Base-by-base conservation (phyloP, 1,140 invertebrate genomes). In the Agrilus planipennis region DNA sequence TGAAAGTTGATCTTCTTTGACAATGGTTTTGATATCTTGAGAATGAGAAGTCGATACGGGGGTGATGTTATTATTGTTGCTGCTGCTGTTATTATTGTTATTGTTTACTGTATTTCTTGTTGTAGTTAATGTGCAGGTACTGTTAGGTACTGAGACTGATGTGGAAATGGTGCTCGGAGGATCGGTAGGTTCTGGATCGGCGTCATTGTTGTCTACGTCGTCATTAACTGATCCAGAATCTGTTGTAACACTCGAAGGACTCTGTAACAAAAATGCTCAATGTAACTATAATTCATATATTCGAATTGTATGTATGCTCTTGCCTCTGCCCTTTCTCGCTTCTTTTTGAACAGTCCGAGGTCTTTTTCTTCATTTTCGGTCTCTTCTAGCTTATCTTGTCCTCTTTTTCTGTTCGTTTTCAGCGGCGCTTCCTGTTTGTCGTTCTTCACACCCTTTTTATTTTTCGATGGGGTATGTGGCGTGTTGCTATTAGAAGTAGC, bases 191-290 rank as follows among this genome's bases (percentile, higher is more conserved):
- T 73, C 70, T 53, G 69, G 60, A 61, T 80, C 69, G 55, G 72
- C 63, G 43, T 76, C 71, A 40, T 60, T 64, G 57, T 62, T 71
- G 52, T 84, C 81, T 6, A 69, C 73, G 51, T 85, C 83, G 58
- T 87, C 83, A 61, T 82, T 77, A 18, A 80, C 73, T 15, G 81
- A 77, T 48, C 80, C 82, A 39, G 81, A 84, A 54, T 87, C 84
- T 31, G 83, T 82, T 16, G 81, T 84, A 30, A 84, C 68, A 53
- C 82, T 87, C 57, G 79, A 76, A 9, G 85, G 84, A 64, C 83
- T 87, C 44, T 81, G 37, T 38, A 39, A 22, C 3, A 16, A 42
- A 35, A 10, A 3, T 20, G 32, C 11, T 4, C 12, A 37, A 14
- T 4, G 5, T 31, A 6, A 31, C 29, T 6, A 31, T 6, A 4